Base-by-base conservation (phyloP, 2,888 invertebrate genomes). In the Malthinus seriepunctatus region DNA sequence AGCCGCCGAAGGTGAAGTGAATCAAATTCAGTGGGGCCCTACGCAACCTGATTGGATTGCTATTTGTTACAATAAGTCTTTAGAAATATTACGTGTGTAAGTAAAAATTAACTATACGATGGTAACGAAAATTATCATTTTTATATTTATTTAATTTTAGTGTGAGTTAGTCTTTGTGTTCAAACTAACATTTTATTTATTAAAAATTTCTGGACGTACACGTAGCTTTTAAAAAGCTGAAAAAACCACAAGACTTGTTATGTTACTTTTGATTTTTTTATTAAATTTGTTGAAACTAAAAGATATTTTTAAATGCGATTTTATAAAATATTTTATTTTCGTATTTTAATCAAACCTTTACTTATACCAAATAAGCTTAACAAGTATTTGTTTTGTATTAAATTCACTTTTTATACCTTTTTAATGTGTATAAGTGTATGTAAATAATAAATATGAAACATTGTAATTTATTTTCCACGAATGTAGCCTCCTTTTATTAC, bases 21-120 rank as follows among this genome's bases (percentile, higher is more conserved):
- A 97, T 84, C 97, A 97, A 83, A 97, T 98, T 71, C 97, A 97
- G 80, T 99, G 99, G 99, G 97, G 98, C 4, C 94, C 96, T 50
- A 97, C 97, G n/a, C 98, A 99, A 77, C 98, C 97, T 8, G 99
- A 99, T 81, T 99, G 99, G 99, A 99, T 99, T 74, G 96, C 97
- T 54, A 99, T 99, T 78, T 98, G 97, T 82, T 99, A 99, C 81
- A 97, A 97, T 81, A 91, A 96, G 77, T 94, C 93, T 72, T 88
- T 99, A 50, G 99, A 99, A 83, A 98, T 99, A 71, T 84, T 99
- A 67, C 86, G 99, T 76, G 99, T 99, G 68, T 97, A 89, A 88
- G 42, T 31, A 38, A 42, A 5, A 23, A 42, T n/a, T n/a, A 42
- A 15, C 23, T 14, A 42, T 42, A 15, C 10, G 10, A 2, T 37